Evolutionary conservation across 1,140 invertebrate genomes (phyloP).

Genomic region (Agrilus planipennis): DNA sequence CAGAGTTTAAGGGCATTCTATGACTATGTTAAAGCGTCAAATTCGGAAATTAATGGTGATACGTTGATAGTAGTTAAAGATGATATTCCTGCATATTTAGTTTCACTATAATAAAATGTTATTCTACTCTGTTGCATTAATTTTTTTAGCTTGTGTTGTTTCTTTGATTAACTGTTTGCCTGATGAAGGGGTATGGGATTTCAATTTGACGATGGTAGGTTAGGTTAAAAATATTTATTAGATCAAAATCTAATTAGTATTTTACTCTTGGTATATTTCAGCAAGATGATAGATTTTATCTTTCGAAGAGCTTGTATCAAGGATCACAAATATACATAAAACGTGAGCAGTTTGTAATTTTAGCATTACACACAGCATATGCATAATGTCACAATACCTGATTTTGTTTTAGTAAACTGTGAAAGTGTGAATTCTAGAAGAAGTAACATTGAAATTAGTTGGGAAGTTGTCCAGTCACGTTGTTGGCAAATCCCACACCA

Average conservation of each 20-base stretch:
- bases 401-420: constrained; percentile 28
- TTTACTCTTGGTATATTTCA: constrained; percentile 16
- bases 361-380: constrained; percentile 6
- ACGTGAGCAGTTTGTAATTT: constrained; percentile 23
- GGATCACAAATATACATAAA: constrained; percentile 32
- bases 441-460: constrained; percentile 22
- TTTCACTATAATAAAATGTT: no score
- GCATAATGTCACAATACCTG: constrained; percentile 13
- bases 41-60: no score
- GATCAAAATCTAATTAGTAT: constrained; percentile 4
- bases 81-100: no score
- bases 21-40: no score
- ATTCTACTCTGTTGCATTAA: no score
- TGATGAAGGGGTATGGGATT: constrained; percentile 35
- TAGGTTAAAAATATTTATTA: not conserved
- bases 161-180: constrained; percentile 15
- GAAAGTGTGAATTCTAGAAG: constrained; percentile 17
- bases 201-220: constrained; percentile 26
- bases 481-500: constrained; percentile 26
- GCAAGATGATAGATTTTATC: constrained; percentile 23
- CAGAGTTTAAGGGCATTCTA: no score
- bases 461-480: constrained; percentile 24
- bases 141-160: not conserved
- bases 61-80: no score
- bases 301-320: constrained; percentile 34